Percentiles rank a stretch among this genome's conserved stretches.
phyloP scores from a whole-genome alignment of 1,140 invertebrate species.

The Pseudomyrmex dendroicus region DNA sequence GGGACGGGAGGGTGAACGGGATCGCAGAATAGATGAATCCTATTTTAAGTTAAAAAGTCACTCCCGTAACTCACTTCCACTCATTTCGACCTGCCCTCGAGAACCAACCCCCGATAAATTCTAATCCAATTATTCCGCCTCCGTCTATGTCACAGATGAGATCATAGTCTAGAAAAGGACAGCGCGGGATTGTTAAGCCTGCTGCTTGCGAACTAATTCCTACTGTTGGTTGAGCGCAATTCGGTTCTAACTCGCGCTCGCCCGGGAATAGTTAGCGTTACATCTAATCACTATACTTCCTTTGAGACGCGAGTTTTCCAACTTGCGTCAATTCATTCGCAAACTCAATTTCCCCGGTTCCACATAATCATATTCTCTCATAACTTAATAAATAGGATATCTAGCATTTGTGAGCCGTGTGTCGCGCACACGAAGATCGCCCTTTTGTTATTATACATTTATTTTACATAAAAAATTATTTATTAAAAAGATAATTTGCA shows the following conservation, averaged over 20 bases:
- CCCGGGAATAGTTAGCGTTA: slow-evolving; percentile 32
- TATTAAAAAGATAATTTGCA: not conserved
- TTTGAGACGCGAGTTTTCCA: slow-evolving; percentile 46
- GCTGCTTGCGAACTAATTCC: slow-evolving; percentile 38
- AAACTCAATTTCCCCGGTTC: slow-evolving; percentile 16
- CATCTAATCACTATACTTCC: slow-evolving; percentile 43
- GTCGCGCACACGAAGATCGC: no score
- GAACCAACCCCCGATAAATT: slow-evolving; percentile 32
- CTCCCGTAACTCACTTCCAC: not conserved
- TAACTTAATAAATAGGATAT: not conserved
- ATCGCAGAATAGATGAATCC: slow-evolving; percentile 2
- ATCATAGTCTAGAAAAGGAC: slow-evolving; percentile 3
- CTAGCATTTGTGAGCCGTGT: not conserved
- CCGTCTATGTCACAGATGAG: not conserved
- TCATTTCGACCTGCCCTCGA: not conserved
- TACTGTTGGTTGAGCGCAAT: slow-evolving; percentile 21
- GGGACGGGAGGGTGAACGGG: not conserved
- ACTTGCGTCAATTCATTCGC: slow-evolving; percentile 1
- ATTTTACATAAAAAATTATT: no score
- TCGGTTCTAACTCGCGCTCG: not conserved
- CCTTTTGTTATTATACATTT: no score
- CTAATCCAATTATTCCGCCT: slow-evolving; percentile 35
- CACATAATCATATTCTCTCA: slow-evolving; percentile 1
- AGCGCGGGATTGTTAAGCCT: slow-evolving; percentile 18
- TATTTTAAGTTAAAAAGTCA: slow-evolving; percentile 28